Percentiles rank a stretch among this genome's conserved stretches.
These are phyloP conservation scores for Brienomyrus brachyistius DNA, from an alignment of 2,113 vertebrate genomes.

Conservation along the genomic window DNA sequence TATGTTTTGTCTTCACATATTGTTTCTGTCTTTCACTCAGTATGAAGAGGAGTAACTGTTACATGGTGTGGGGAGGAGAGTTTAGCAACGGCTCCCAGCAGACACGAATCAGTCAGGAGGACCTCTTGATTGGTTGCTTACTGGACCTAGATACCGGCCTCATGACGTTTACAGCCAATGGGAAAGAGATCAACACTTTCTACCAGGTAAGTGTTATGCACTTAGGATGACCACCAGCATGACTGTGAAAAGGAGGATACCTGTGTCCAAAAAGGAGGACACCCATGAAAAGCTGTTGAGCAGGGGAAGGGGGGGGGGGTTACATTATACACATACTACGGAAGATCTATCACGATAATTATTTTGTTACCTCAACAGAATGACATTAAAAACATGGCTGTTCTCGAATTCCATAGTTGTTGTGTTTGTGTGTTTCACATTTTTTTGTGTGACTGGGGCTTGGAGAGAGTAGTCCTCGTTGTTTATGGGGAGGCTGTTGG, in stretches of 20 bases:
- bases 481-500: background rate
- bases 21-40: conserved; percentile 43
- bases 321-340: background rate
- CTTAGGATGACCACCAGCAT: background rate
- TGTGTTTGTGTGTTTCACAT: background rate
- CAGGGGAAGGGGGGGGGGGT: background rate
- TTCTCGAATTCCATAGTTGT: background rate
- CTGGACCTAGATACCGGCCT: conserved; percentile 86
- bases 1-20: background rate
- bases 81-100: conserved; percentile 77
- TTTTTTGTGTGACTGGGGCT: background rate
- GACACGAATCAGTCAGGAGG: conserved; percentile 76
- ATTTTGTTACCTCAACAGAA: background rate
- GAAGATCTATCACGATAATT: background rate
- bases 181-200: conserved; percentile 92
- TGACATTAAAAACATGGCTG: background rate
- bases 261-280: too few species aligned
- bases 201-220: conserved; percentile 68
- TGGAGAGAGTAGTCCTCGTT: background rate
- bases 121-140: conserved; percentile 85
- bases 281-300: background rate
- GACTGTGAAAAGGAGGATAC: background rate
- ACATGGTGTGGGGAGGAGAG: conserved; percentile 91
- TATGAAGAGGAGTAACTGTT: conserved; percentile 89
- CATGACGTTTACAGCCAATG: conserved; percentile 88